phyloP scores from a whole-genome alignment of 2,888 invertebrate genomes.

The Drepanosiphum platanoidis region DNA sequence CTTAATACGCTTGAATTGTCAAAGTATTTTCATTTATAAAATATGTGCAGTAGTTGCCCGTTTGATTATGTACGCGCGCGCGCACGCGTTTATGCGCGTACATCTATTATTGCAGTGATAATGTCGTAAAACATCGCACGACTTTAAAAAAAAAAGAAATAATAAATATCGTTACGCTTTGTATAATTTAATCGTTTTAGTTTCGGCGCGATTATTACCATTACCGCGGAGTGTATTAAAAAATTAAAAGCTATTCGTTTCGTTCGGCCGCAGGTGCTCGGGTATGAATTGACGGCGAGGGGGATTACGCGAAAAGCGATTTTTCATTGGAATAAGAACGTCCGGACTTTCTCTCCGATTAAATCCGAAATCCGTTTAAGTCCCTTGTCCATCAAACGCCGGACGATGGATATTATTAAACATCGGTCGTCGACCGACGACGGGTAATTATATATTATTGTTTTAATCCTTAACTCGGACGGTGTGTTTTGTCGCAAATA shows the following conservation, averaged over 20 bases:
- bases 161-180: not conserved
- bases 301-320: conserved; percentile 37
- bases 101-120: conserved; percentile 13
- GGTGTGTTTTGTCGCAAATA: too few relatives aligned
- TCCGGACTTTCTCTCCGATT: conserved; percentile 44
- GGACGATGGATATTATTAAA: conserved; percentile 46
- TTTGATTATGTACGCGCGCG: not conserved
- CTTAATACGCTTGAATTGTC: not conserved
- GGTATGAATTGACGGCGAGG: conserved; percentile 27
- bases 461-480: not conserved
- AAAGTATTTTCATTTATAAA: conserved; percentile 29
- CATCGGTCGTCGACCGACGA: conserved; percentile 21
- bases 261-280: conserved; percentile 8
- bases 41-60: not conserved
- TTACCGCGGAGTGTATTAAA: conserved; percentile 10
- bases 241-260: conserved; percentile 29
- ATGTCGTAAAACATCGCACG: not conserved
- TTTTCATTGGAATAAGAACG: conserved; percentile 49
- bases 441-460: conserved; percentile 34
- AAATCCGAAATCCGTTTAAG: conserved; percentile 40
- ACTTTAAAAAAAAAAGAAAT: too few relatives aligned
- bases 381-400: conserved; percentile 33
- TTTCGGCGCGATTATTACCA: not conserved
- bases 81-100: not conserved
- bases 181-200: not conserved